phyloP scores from a whole-genome alignment of 2,888 invertebrate genomes.

The Bursaphelenchus okinawaensis region DNA sequence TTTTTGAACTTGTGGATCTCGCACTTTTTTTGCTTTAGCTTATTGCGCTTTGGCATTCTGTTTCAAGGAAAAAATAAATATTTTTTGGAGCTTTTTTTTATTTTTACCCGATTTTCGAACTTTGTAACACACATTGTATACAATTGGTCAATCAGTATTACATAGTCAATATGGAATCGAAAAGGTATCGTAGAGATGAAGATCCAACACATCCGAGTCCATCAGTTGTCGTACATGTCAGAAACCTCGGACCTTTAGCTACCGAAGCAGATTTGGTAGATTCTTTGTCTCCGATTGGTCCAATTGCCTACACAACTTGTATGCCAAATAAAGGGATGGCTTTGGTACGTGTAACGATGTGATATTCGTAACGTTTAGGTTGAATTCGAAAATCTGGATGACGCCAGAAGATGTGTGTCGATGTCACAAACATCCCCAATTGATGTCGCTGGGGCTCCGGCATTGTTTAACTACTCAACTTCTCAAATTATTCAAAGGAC shows the following conservation, averaged over 20 bases:
- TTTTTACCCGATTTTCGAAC: not conserved
- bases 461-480: slow-evolving; percentile 61
- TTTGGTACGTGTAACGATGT: slow-evolving; percentile 19
- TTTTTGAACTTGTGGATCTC: too few relatives aligned
- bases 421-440: slow-evolving; percentile 53
- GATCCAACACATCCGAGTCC: slow-evolving; percentile 61
- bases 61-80: not conserved
- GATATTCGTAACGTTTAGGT: slow-evolving; percentile 26
- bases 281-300: slow-evolving; percentile 61
- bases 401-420: slow-evolving; percentile 49
- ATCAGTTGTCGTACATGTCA: slow-evolving; percentile 61
- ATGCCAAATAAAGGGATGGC: slow-evolving; percentile 52
- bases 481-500: slow-evolving; percentile 49
- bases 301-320: slow-evolving; percentile 55
- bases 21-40: too few relatives aligned
- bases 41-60: too few relatives aligned
- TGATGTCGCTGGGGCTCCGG: slow-evolving; percentile 59
- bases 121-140: not conserved
- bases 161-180: not conserved
- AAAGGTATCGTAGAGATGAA: slow-evolving; percentile 27
- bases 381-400: slow-evolving; percentile 48
- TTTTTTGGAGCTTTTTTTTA: not conserved
- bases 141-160: not conserved
- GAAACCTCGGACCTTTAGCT: slow-evolving; percentile 59
- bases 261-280: slow-evolving; percentile 61